Evolutionary conservation across 2,797 vertebrate genomes (phyloP).

Genomic region (Hybognathus amarus): DNA sequence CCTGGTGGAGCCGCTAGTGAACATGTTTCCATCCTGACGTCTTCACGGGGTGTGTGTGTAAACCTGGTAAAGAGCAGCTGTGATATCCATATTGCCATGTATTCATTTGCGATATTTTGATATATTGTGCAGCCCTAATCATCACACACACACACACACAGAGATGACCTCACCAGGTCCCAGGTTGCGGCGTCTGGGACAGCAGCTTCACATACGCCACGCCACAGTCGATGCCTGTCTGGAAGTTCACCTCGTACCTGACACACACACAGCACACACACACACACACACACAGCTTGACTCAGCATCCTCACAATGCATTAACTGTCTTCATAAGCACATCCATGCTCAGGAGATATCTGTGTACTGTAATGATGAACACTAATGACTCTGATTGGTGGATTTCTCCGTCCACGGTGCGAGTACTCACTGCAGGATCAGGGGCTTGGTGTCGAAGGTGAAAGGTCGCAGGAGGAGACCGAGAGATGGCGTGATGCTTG

Average conservation of each 20-base stretch:
- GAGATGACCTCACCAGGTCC: slow-evolving; percentile 82
- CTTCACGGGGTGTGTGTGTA: no score
- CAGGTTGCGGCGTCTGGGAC: slow-evolving; percentile 86
- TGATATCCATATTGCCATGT: no score
- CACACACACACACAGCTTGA: background rate
- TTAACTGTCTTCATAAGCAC: background rate
- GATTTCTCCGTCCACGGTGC: no score
- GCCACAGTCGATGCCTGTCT: slow-evolving; percentile 95
- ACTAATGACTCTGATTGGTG: background rate
- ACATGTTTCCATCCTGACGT: no score
- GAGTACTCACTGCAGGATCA: slow-evolving; percentile 92
- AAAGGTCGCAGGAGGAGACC: slow-evolving; percentile 89
- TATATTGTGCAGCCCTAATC: background rate
- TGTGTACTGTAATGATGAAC: no score
- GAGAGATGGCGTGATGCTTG: slow-evolving; percentile 96
- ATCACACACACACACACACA: background rate
- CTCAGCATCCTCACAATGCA: no score
- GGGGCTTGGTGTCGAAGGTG: slow-evolving; percentile 87
- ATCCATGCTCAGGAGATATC: background rate
- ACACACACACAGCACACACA: background rate
- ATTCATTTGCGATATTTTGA: no score
- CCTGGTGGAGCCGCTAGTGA: no score
- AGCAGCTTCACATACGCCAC: slow-evolving; percentile 97
- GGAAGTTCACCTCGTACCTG: slow-evolving; percentile 99
- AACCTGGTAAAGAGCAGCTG: no score